Conservation (phyloP, 1,140 invertebrate species). For the Tetramorium parvispinum region DNA sequence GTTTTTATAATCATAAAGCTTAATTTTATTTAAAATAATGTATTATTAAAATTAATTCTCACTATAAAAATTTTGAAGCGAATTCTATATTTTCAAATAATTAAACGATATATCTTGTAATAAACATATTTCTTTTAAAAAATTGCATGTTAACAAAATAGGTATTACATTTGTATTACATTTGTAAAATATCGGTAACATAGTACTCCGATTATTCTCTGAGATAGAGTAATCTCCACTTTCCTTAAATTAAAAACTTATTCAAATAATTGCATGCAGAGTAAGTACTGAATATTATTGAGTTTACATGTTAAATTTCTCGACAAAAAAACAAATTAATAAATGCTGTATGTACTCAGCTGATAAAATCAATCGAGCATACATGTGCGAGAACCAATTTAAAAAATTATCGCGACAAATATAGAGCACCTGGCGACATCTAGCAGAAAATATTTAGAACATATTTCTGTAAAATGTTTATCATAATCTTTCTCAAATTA, state of each 20-base stretch:
- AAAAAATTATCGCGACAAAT: not conserved
- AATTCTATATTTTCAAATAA: not conserved
- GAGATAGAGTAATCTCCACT: not conserved
- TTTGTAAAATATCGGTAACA: not conserved
- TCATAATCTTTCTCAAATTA: not conserved
- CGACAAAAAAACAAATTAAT: not conserved
- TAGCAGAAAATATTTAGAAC: not conserved
- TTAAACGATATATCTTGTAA: not conserved
- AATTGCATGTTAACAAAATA: not conserved
- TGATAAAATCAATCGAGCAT: not conserved
- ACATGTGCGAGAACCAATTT: not conserved
- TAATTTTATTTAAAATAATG: not conserved
- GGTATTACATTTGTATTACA: not conserved
- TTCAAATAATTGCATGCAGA: not conserved
- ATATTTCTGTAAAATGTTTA: not conserved
- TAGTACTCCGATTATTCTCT: not conserved
- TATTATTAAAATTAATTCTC: not conserved
- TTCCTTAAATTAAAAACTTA: not conserved
- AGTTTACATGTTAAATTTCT: not conserved
- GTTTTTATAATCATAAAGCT: too few relatives aligned
- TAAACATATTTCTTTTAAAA: not conserved
- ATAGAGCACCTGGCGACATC: not conserved
- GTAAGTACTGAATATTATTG: not conserved
- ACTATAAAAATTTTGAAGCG: not conserved
- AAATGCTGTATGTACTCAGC: not conserved